Conservation (phyloP, 1,140 invertebrate genomes). For the Ostrea denselamellosa region DNA sequence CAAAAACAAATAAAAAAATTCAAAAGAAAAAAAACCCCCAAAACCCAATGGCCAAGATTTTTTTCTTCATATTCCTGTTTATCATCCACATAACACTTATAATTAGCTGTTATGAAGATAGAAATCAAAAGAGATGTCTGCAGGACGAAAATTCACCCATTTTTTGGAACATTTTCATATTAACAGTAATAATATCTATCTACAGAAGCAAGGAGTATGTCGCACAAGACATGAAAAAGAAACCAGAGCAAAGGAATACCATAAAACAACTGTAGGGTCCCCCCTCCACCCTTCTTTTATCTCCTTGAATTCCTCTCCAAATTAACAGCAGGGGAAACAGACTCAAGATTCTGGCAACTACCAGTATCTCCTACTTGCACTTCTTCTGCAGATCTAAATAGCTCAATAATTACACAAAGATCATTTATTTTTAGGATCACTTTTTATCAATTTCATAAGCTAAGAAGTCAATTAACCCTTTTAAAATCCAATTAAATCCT, state of each 20-base stretch:
- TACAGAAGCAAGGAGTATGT: neutral
- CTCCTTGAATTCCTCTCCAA: neutral
- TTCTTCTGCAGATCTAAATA: neutral
- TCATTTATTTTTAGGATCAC: slow-evolving; percentile 4
- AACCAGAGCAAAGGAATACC: neutral
- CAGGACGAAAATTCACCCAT: slow-evolving; percentile 11
- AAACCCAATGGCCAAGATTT: neutral
- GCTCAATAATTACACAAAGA: neutral
- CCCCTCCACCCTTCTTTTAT: neutral
- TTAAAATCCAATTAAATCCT: neutral
- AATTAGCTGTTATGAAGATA: slow-evolving; percentile 38
- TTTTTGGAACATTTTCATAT: slow-evolving; percentile 26
- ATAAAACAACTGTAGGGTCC: neutral
- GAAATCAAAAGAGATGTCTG: slow-evolving; percentile 25
- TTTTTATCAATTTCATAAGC: neutral
- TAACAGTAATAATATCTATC: slow-evolving; percentile 1
- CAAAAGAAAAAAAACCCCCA: too few species aligned
- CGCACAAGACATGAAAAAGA: slow-evolving; percentile 5
- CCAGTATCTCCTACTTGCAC: neutral
- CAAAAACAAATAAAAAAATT: too few species aligned
- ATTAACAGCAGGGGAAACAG: slow-evolving; percentile 13
- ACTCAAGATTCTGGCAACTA: neutral
- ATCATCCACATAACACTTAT: slow-evolving; percentile 31
- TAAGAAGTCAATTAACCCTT: neutral
- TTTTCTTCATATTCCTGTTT: neutral